Percentiles rank a stretch among this genome's conserved stretches.
phyloP scores from a whole-genome alignment of 2,888 invertebrate genomes.

The Drosophila birchii region DNA sequence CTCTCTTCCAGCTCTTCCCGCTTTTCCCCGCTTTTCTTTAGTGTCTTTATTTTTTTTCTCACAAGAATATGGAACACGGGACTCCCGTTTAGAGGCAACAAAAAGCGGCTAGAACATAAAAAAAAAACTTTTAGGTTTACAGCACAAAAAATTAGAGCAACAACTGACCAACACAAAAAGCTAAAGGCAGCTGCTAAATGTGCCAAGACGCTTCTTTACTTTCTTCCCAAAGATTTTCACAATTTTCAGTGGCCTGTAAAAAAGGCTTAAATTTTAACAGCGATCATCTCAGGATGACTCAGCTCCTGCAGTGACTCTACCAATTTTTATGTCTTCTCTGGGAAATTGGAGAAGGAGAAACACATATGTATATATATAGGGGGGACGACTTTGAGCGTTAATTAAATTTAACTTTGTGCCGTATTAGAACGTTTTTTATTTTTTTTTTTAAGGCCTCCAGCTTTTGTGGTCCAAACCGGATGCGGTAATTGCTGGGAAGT shows the following conservation, averaged over 20 bases:
- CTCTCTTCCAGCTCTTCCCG: neutral
- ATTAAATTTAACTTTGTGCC: constrained; percentile 67
- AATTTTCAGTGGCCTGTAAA: neutral
- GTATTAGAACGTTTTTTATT: constrained; percentile 22
- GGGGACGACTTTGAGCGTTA: constrained; percentile 55
- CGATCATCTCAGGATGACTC: constrained; percentile 11
- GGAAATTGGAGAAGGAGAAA: constrained; percentile 2
- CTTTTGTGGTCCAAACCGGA: constrained; percentile 54
- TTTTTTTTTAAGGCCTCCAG: neutral
- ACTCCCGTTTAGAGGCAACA: constrained; percentile 41
- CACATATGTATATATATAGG: neutral
- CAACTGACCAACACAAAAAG: constrained; percentile 41
- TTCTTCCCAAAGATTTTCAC: constrained; percentile 21
- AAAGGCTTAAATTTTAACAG: neutral
- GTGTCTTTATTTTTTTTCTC: constrained; percentile 6
- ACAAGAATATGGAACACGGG: constrained; percentile 55
- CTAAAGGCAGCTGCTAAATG: neutral
- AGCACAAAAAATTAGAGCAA: constrained; percentile 53
- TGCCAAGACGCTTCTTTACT: constrained; percentile 4
- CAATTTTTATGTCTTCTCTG: constrained; percentile 11
- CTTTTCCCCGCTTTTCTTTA: constrained; percentile 21
- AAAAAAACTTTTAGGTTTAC: constrained; percentile 36
- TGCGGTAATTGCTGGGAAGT: constrained; percentile 69
- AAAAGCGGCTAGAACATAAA: constrained; percentile 20
- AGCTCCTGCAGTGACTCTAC: constrained; percentile 14